phyloP scores from a whole-genome alignment of 2,113 vertebrate species.

The Pandion haliaetus region DNA sequence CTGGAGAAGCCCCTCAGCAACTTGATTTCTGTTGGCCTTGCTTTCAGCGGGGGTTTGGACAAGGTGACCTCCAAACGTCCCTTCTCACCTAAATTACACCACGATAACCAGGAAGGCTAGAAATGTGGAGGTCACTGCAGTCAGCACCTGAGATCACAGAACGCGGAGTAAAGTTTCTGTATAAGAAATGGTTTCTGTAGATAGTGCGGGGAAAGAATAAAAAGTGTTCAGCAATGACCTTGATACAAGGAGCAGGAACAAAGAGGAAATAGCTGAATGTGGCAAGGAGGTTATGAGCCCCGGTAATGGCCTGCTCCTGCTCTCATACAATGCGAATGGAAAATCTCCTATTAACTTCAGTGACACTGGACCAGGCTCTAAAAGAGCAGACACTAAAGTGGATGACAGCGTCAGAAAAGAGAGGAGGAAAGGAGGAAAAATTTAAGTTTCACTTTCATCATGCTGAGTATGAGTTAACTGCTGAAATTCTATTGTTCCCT shows the following conservation, averaged over 20 bases:
- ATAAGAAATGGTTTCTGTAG: background rate
- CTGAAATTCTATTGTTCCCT: slow-evolving; percentile 22
- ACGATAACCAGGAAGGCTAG: background rate
- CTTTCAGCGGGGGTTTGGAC: background rate
- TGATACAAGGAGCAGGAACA: slow-evolving; percentile 54
- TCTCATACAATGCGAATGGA: slow-evolving; percentile 53
- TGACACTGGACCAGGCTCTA: slow-evolving; percentile 57
- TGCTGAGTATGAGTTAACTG: slow-evolving; percentile 1
- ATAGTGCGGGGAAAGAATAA: slow-evolving; percentile 4
- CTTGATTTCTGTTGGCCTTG: slow-evolving; percentile 8
- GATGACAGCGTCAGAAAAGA: slow-evolving; percentile 46
- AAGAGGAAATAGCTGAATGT: slow-evolving; percentile 57
- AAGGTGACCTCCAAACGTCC: background rate
- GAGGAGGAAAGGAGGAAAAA: slow-evolving; percentile 60
- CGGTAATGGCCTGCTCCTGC: slow-evolving; percentile 56
- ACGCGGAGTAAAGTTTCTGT: background rate
- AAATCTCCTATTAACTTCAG: slow-evolving; percentile 65
- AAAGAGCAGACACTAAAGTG: slow-evolving; percentile 58
- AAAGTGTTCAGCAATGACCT: slow-evolving; percentile 57
- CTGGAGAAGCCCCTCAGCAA: slow-evolving; percentile 25
- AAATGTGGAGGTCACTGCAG: background rate
- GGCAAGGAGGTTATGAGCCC: slow-evolving; percentile 50
- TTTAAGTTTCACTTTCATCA: slow-evolving; percentile 53
- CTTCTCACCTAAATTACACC: background rate
- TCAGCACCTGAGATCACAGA: background rate